Base-by-base conservation (phyloP, 2,113 vertebrate genomes). In the Bufo bufo region DNA sequence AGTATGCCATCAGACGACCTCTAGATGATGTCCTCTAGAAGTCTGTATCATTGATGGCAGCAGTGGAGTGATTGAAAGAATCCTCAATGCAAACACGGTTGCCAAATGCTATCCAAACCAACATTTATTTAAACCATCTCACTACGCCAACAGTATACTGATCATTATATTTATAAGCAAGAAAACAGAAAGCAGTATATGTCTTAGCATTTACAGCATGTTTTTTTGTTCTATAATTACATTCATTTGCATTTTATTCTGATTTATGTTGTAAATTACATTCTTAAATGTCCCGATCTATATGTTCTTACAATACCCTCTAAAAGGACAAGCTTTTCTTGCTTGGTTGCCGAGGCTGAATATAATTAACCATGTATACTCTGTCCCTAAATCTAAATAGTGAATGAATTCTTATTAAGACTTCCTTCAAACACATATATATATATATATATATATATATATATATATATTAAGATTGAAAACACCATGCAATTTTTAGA, bases 1-100 rank as follows among this genome's bases (percentile, higher is more conserved):
- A 86, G 75, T 61, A 79, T 86, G 85, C 59, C 61, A 54, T 33
- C 10, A 86, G 47, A 69, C 59, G 75, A 78, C 85, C 85, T 86
- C 85, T 86, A 66, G 54, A 66, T 86, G 75, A 86, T 86, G 85
- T 86, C 85, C 85, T 86, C 85, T 43, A 86, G 56, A 79, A 66
- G 56, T 79, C 49, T 86, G 49, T 52, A 78, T 86, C 85, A 79
- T 16, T 33, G 59, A 77, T 86, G 85, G 79, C 85, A 86, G 75
- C 12, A 78, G 49, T 43, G n/a, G 74, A 54, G 85, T 79, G 85
- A 86, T 79, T 86, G 74, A 86, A 86, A 78, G 43, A 79, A 86
- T 86, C 59, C 85, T 77, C 74, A 77, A 85, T 86, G 52, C n/a
- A 52, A 23, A 79, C 8, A 86, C 59, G 50, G 6, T 52, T 86